Base-by-base conservation (phyloP, 2,113 vertebrate species). In the Alosa alosa region DNA sequence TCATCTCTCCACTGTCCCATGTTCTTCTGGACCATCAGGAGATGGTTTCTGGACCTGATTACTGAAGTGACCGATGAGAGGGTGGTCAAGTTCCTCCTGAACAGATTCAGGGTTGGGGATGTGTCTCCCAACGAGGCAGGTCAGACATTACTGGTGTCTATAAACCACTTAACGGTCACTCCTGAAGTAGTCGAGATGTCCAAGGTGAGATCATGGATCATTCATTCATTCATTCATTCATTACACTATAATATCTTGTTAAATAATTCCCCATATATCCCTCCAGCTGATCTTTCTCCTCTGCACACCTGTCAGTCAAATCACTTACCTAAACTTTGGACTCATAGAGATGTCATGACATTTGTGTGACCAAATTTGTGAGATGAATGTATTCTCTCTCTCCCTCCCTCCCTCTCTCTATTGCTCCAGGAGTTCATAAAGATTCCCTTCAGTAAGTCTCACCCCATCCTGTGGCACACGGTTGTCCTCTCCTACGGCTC, bases 401-500 rank as follows among this genome's bases (percentile, higher is more conserved):
- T n/a, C n/a, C n/a, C n/a, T 78, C 8, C 13, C 18, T 88, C 7
- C 68, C 49, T 78, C 49, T 31, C 4, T 64, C 83, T 78, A 25
- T 49, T 25, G 57, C 45, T 60, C 0, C 83, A 98, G 97, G 94
- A 92, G 82, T 93, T 98, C 68, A 52, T 97, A 31, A 84, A 55
- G 31, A 93, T 94, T 82, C 91, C 94, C 49, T 94, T 93, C 84
- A 86, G 94, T 85, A 94, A 94, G 91, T 94, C 93, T 39, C 84
- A 83, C 10, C 41, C 41, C 0, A 0, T 83, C 0, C 78, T 97
- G 86, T 95, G 94, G 91, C 93, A 94, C 2, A 88, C 90, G n/a
- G 90, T 93, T 41, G 90, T 90, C n/a, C 91, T 98, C 82, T 89
- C 89, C n/a, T 97, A 97, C 52, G 95, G 96, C 44, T 95, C 96